A percentile compares a stretch with the other conserved stretches of the same genome.
phyloP scores from a whole-genome alignment of 2,797 vertebrate genomes.

The Orientallactaga sibirica region DNA sequence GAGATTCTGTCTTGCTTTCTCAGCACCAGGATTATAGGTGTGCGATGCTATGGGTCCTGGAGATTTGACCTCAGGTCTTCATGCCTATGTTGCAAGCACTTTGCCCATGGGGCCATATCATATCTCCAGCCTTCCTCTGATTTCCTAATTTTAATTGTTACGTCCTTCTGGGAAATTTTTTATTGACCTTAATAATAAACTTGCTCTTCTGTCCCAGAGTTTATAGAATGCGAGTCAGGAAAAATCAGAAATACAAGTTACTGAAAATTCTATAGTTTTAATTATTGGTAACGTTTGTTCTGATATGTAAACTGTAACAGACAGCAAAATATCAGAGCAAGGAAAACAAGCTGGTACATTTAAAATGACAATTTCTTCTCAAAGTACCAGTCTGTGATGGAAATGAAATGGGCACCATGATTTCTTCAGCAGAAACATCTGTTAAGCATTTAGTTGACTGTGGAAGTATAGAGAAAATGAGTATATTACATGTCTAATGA shows the following conservation, averaged over 20 bases:
- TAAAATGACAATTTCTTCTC: constrained; percentile 55
- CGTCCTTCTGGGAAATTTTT: neutral
- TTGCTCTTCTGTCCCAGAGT: neutral
- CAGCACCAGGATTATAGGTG: no score
- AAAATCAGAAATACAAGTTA: neutral
- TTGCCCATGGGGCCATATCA: no score
- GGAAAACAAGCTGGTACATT: constrained; percentile 1
- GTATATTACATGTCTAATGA: constrained; percentile 43
- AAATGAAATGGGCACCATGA: constrained; percentile 61
- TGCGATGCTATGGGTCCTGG: no score
- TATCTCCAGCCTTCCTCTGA: neutral
- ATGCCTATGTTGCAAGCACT: no score
- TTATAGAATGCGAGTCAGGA: no score
- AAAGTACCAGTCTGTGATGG: constrained; percentile 30
- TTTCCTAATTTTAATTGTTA: constrained; percentile 32
- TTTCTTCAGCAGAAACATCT: constrained; percentile 70
- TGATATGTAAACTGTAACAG: constrained; percentile 21
- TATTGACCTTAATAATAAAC: constrained; percentile 4
- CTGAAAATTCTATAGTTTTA: constrained; percentile 12
- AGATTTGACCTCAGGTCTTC: no score
- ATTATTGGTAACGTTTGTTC: constrained; percentile 1
- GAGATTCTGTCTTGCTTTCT: no score
- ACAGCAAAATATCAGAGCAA: constrained; percentile 35
- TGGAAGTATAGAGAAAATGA: constrained; percentile 60
- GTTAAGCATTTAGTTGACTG: constrained; percentile 71